Evolutionary conservation across 2,888 invertebrate genomes (phyloP).

Genomic region (Aphidius colemani): DNA sequence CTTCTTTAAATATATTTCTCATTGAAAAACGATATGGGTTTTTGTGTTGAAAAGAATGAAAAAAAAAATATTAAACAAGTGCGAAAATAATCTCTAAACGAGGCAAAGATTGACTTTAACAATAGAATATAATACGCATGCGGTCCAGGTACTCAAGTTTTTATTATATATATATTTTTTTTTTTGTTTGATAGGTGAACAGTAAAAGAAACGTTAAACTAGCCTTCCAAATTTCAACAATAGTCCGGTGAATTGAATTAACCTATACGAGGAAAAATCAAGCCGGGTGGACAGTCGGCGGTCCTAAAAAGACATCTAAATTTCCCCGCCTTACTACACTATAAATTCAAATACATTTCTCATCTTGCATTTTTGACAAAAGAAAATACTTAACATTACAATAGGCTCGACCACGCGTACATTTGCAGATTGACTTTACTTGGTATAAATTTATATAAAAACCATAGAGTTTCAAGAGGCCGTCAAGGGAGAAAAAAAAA

Average conservation of each 20-base stretch:
- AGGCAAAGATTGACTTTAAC: constrained; percentile 59
- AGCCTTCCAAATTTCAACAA: constrained; percentile 48
- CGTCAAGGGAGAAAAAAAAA: constrained; percentile 23
- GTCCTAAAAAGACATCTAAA: constrained; percentile 35
- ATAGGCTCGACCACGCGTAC: constrained; percentile 48
- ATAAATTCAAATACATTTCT: no score
- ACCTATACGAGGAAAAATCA: constrained; percentile 34
- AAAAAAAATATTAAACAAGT: constrained; percentile 46
- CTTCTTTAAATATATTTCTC: no score
- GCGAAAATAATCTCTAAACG: constrained; percentile 59
- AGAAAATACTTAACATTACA: constrained; percentile 39
- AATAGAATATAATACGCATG: constrained; percentile 39
- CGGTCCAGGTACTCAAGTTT: constrained; percentile 1
- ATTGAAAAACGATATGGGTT: no score
- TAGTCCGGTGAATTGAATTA: constrained; percentile 51
- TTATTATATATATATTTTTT: constrained; percentile 1
- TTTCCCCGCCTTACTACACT: constrained; percentile 23
- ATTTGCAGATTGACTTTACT: constrained; percentile 55
- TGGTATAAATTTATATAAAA: constrained; percentile 6
- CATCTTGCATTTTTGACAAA: constrained; percentile 21
- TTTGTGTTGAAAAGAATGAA: background rate
- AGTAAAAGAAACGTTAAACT: constrained; percentile 35
- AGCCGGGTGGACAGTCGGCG: constrained; percentile 24
- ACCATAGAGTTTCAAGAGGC: background rate
- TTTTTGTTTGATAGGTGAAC: background rate